Evolutionary conservation across 2,797 vertebrate genomes (phyloP), one percentile per base, ranked within the genome.

Genomic region (Sarcoramphus papa): DNA sequence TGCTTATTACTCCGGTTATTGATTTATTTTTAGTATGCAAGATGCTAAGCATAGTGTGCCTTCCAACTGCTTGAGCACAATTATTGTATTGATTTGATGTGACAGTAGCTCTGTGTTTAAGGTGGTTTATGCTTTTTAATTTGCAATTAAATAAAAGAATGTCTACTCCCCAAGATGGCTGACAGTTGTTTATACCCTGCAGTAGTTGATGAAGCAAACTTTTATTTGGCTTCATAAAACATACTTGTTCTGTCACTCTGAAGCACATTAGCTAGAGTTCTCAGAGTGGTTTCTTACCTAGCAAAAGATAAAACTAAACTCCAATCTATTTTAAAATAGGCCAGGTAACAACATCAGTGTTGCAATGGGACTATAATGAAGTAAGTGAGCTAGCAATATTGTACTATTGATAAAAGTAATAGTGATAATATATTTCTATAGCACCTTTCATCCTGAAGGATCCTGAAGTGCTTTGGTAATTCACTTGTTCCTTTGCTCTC

Each of bases 121-220:
- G 95, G 78, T 96, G 80, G 94, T 97, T 98, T 98, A 97, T 97
- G 95, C 93, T 97, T 98, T 98, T 97, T 97, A 98, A 98, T 98
- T 98, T 98, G 97, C 97, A 97, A 98, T 98, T 98, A 98, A 97
- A 97, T 96, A 97, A 97, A 97, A 93, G 83, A 88, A 96, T 93
- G 90, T 76, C 90, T 97, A 24, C 95, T 97, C 47, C 64, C 91
- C 82, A 97, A 95, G 93, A 96, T 85, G 94, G 97, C 96, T 97
- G 97, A 86, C 60, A 75, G 88, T 96, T 96, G 97, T 97, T 98
- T 97, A 95, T 93, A 95, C 88, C 90, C 96, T 84, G 84, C 84
- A 70, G 83, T 35, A 40, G 92, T 57, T 94, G 95, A 95, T 88
- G 92, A 97, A 95, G 88, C 43, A 54, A 95, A 97, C 85, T 97